Base-by-base conservation (phyloP, 2,888 invertebrate species). In the Pyrrhia umbra region DNA sequence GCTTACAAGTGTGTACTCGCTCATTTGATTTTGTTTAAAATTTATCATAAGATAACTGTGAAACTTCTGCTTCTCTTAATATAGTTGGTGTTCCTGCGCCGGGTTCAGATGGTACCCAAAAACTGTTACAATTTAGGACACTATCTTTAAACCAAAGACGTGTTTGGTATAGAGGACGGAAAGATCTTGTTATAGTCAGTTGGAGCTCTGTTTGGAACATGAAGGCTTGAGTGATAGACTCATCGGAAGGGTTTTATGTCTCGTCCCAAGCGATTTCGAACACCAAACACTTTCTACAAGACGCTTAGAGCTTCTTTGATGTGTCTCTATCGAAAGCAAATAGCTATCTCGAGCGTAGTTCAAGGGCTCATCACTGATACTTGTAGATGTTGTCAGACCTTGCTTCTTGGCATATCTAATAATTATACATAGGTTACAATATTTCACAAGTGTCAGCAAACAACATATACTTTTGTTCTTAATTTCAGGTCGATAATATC, bases 81-180 rank as follows among this genome's bases (percentile, higher is more conserved):
- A 23, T 55, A 25, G 10, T 37, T 37, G n/a, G 3, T 10, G 6
- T 8, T 18, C 6, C 16, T 18, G 23, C 43, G 34, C 47, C 4
- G 30, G 49, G 40, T 68, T 8, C 2, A 23, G 50, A 68, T 62
- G 47, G 37, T 50, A 40, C 40, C 62, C 73, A 73, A 57, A 73
- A 68, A 50, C 57, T 68, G 30, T 52, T 67, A 61, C 73, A 61
- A 56, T 70, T 67, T 56, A 67, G 56, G 73, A 18, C 52, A 73
- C 68, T 73, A 68, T 73, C 52, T 68, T 68, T 50, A 68, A 68
- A 68, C 56, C 62, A 37, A 61, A 56, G 20, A 52, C 68, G 56
- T 68, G 46, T 66, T 58, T 43, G 47, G 34, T 39, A 42, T 16
- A 25, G 18, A 42, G 23, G 30, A 21, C 27, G 37, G 30, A 43